These are phyloP conservation scores for Listronotus bonariensis DNA, from an alignment of 1,140 invertebrate genomes.

Conservation along the genomic window DNA sequence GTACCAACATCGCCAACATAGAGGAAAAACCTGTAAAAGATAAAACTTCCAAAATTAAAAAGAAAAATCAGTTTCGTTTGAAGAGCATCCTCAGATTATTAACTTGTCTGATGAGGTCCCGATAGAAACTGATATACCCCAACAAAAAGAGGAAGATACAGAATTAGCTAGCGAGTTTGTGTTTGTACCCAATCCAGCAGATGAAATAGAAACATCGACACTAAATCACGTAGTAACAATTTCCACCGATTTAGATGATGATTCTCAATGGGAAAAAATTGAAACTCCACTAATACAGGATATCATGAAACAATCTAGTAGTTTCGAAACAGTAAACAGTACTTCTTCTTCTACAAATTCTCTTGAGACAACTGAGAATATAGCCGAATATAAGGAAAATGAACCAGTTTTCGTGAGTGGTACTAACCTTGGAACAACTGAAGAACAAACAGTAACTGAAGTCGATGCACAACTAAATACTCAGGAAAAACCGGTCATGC, in stretches of 20 bases:
- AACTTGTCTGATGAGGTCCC: conserved; percentile 32
- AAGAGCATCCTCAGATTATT: conserved; percentile 46
- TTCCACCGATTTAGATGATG: conserved; percentile 25
- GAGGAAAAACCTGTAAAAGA: conserved; percentile 22
- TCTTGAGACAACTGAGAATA: no score
- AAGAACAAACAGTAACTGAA: not conserved
- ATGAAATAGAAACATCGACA: conserved; percentile 9
- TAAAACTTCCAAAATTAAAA: conserved; percentile 40
- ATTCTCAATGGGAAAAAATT: conserved; percentile 29
- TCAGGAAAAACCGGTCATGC: no score
- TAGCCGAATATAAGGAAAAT: no score
- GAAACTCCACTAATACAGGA: not conserved
- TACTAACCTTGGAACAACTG: not conserved
- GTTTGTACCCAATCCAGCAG: conserved; percentile 31
- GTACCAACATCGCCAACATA: no score
- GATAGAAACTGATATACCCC: not conserved
- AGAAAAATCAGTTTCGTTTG: conserved; percentile 49
- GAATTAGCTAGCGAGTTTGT: conserved; percentile 43
- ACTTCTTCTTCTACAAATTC: not conserved
- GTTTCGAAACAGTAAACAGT: conserved; percentile 10
- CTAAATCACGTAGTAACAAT: not conserved
- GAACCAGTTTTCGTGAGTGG: no score
- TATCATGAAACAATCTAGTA: not conserved
- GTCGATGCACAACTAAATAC: not conserved
- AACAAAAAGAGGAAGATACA: conserved; percentile 28